Evolutionary conservation across 2,797 vertebrate species (phyloP), one percentile per base, ranked within the genome.

Genomic region (Syngnathus rostellatus): DNA sequence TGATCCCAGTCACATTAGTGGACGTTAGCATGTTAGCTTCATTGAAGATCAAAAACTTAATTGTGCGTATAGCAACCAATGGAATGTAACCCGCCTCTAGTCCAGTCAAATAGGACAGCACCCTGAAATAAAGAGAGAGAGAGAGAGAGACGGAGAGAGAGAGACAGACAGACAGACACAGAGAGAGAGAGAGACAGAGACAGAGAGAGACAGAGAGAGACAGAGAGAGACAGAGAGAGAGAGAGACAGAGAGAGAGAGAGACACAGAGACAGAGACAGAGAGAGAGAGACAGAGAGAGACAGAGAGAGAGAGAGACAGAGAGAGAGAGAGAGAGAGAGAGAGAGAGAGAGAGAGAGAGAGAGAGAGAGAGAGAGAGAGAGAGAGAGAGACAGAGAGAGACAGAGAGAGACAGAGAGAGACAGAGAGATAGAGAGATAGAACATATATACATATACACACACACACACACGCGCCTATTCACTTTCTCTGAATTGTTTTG

Each of bases 201-300:
- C 5, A 19, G 46, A 17, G 2, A n/a, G 10, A 51, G 19, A 8
- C n/a, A 9, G 7, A 8, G 50, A 23, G 23, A 23, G 23, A 23
- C 1, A 23, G 1, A 14, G 45, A 46, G 14, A 48, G 45, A 17
- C 6, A 31, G 31, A 31, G 31, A 31, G 31, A 31, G 50, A 10
- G 2, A n/a, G 10, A 21, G 19, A 8, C 19, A 9, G 7, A n/a
- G 50, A 51, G 1, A 16, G 45, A 46, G 14, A 19, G 46, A 17
- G 1, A 25, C 1, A 25, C 0, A 25, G 25, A 25, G 1, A 25
- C 1, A 25, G 1, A 25, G 25, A 25, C 0, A 25, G 1, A 25
- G 1, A 25, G 25, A 25, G 1, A 25, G 1, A 25, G 1, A 25
- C 1, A 25, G 0, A 25, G 25, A 25, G 1, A 25, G 25, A 25